Base-by-base conservation (phyloP, 2,113 vertebrate species). In the Protobothrops mucrosquamatus region DNA sequence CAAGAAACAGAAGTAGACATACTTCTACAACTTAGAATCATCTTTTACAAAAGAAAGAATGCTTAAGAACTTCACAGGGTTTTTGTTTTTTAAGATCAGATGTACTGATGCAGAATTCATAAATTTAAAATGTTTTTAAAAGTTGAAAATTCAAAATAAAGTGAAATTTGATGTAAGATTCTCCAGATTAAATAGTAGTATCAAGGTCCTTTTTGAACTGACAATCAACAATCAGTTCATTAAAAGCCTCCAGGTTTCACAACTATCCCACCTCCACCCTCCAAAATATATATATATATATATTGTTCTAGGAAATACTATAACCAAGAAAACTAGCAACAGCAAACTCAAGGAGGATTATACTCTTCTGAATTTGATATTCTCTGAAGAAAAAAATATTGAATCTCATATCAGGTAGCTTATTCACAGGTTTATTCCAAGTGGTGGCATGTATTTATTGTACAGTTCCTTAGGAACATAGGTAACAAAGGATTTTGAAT, bases 381-480 rank as follows among this genome's bases (percentile, higher is more conserved):
- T 7, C 69, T 8, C 26, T 46, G 74, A 55, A 88, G 87, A 88
- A 89, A 74, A 89, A 90, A 48, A 85, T 14, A 20, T 43, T 56
- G 39, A 39, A 43, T 52, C 14, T 87, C 43, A 34, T 57, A 39
- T 90, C 89, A 87, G 55, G 89, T 94, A 87, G 59, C 74, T 92
- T 94, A 92, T 94, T 94, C 93, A 90, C 93, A 92, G 88, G 81
- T 94, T 94, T 94, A 94, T 94, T 94, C 85, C 92, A 90, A 87
- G 89, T 93, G 88, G 85, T 93, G 56, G 92, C 74, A 54, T 81
- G 69, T 81, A 39, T 88, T 88, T 88, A 92, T 59, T 90, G n/a
- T 90, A 93, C 81, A 93, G 56, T 90, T 90, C 89, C 89, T 93
- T 57, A 57, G 92, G 81, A 61, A 56, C 48, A 57, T 90, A 86